These are phyloP conservation scores for Argopecten irradians DNA, from an alignment of 1,140 invertebrate genomes.

Conservation along the genomic window DNA sequence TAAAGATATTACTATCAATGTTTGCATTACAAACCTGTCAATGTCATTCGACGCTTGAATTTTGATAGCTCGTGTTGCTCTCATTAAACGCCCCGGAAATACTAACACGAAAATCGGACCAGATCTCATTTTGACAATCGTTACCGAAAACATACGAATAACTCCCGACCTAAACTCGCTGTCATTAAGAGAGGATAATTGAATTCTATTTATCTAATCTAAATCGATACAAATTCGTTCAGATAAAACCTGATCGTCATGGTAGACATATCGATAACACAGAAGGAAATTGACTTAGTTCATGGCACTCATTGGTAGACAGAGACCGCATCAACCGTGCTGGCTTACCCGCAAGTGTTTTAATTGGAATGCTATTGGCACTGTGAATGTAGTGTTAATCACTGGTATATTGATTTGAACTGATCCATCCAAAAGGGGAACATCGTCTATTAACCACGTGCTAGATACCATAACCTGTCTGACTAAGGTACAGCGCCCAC, in stretches of 20 bases:
- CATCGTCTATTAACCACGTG: too few species aligned
- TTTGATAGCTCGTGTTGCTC: not conserved
- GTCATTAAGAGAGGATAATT: conserved; percentile 7
- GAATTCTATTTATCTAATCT: conserved; percentile 18
- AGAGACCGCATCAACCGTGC: not conserved
- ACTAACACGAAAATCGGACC: not conserved
- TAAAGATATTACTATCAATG: not conserved
- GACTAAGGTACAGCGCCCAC: too few species aligned
- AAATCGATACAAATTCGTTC: not conserved
- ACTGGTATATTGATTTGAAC: not conserved
- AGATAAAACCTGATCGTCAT: not conserved
- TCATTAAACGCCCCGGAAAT: not conserved
- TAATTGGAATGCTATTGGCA: not conserved
- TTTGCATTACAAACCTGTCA: not conserved
- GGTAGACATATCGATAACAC: not conserved
- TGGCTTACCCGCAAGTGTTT: not conserved
- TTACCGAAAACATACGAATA: not conserved
- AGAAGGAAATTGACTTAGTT: conserved; percentile 9
- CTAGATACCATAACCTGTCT: too few species aligned
- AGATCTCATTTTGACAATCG: conserved; percentile 11
- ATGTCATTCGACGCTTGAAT: not conserved
- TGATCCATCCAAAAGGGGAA: not conserved
- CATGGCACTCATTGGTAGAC: not conserved
- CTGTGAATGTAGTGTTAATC: conserved; percentile 6
- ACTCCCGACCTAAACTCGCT: not conserved